Percentiles rank a stretch among this genome's conserved stretches.
These are phyloP conservation scores for Synanceia verrucosa DNA, from an alignment of 2,797 vertebrate genomes.

Conservation along the genomic window DNA sequence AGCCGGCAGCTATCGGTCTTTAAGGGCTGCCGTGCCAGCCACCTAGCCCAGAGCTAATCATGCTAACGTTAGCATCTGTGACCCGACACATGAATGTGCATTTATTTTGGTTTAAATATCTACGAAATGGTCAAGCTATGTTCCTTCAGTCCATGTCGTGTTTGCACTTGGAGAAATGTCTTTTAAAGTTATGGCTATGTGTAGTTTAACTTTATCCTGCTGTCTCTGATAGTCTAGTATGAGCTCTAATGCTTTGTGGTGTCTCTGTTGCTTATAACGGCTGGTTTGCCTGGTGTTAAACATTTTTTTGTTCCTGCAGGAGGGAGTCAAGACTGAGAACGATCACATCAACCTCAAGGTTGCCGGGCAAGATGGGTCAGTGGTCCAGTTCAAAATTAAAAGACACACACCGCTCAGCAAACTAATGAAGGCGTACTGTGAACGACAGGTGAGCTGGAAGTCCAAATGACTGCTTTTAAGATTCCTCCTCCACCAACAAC, in stretches of 20 bases:
- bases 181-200: not conserved
- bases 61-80: slow-evolving; percentile 69
- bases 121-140: fast-evolving
- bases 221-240: not conserved
- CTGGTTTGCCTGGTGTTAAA: not conserved
- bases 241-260: not conserved
- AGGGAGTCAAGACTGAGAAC: slow-evolving; percentile 93
- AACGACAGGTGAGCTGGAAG: slow-evolving; percentile 87
- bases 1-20: slow-evolving; percentile 47
- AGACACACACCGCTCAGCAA: slow-evolving; percentile 94
- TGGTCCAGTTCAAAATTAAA: slow-evolving; percentile 97
- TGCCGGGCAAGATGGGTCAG: slow-evolving; percentile 92
- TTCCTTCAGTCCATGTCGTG: not conserved
- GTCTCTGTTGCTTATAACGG: not conserved
- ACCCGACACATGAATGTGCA: not conserved
- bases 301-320: slow-evolving; percentile 70
- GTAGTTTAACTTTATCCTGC: not conserved
- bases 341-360: slow-evolving; percentile 96
- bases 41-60: slow-evolving; percentile 62
- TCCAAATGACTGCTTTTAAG: not conserved
- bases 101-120: not conserved
- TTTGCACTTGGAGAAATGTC: not conserved
- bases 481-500: not conserved
- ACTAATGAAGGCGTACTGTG: slow-evolving; percentile 96
- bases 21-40: slow-evolving; percentile 6